Evolutionary conservation across 2,797 vertebrate genomes (phyloP), one percentile per base, ranked within the genome.

Genomic region (Nasua narica): DNA sequence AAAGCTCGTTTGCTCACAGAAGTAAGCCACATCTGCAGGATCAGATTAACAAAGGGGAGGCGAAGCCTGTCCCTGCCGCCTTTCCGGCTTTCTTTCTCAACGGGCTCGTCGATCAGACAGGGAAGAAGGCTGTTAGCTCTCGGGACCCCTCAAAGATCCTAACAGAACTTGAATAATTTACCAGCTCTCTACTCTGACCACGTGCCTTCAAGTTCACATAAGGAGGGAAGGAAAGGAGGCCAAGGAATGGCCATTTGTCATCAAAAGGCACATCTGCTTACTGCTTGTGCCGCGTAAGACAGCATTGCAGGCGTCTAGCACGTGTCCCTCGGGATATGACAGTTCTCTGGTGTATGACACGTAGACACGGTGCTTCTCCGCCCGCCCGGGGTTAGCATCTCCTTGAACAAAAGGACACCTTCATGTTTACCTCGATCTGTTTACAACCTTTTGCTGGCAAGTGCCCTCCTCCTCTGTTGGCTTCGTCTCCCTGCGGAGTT

Each of bases 361-460:
- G 4, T 12, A 18, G 5, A 18, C 5, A 3, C 3, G 40, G 65
- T 14, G 87, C 48, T 76, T 54, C 76, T 90, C 25, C 5, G 29
- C 60, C 82, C 56, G 52, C 46, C 35, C 12, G 7, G 91, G 29
- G 2, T 62, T 69, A 54, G 54, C 82, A 21, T 62, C 14, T 54
- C 54, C 46, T 5, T 29, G 65, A 93, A 82, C 35, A 85, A 62
- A 94, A 89, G 72, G 50, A 40, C 27, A 27, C 23, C 1, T 40
- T 85, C 46, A 5, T 52, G 5, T 48, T 81, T 35, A 48, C 85
- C 85, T 87, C 19, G 0, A 2, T 77, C 74, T 84, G 83, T 94
- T 96, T 84, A 65, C 84, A 69, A 10, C 85, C 18, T 25, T 89
- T 85, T 90, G 78, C 91, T 54, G 69, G 29, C 37, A 25, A 74